Base-by-base conservation (phyloP, 2,113 vertebrate genomes). In the Cyprinus carpio region DNA sequence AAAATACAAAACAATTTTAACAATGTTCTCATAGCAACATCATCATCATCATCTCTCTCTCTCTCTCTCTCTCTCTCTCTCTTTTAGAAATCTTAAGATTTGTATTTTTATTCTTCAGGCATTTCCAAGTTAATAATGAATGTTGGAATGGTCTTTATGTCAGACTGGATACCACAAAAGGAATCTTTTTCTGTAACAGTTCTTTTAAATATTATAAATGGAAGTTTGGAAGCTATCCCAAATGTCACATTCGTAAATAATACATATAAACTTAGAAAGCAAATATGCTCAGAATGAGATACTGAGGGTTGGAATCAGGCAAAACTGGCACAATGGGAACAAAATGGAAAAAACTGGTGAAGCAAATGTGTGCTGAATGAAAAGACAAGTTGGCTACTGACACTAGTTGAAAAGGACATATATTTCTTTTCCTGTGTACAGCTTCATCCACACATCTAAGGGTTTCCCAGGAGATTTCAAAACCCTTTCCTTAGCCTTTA, bases 391-490 rank as follows among this genome's bases (percentile, higher is more conserved):
- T 64, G 46, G 29, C 79, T 82, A 54, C 74, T 82, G 71, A 82
- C 85, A 82, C 43, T 67, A 54, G 40, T 64, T 74, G 74, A 87
- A 78, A 85, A 78, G 79, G 18, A 82, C 25, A 4, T 51, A 74
- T 74, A 74, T 85, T 81, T 85, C 27, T 51, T 27, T 25, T 49
- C 29, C 81, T 85, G 79, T 82, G 43, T 56, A 58, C 27, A 75
- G 74, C 46, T 83, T 86, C 43, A 79, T 80, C 49, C 69, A 43
- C 62, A 78, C 3, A 69, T 76, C 56, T 82, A 54, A 27, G 43
- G 23, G 81, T 88, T 75, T 86, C 56, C 84, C 58, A 86, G 75
- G 81, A 46, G 67, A 80, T 65, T 83, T 83, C 27, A 77, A 78
- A 82, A 76, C 75, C 64, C 64, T 82, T 84, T 67, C 29, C 64